Percentiles rank a stretch among this genome's conserved stretches.
Conservation (phyloP, 2,797 vertebrate species). For the Urosaurus nigricauda region DNA sequence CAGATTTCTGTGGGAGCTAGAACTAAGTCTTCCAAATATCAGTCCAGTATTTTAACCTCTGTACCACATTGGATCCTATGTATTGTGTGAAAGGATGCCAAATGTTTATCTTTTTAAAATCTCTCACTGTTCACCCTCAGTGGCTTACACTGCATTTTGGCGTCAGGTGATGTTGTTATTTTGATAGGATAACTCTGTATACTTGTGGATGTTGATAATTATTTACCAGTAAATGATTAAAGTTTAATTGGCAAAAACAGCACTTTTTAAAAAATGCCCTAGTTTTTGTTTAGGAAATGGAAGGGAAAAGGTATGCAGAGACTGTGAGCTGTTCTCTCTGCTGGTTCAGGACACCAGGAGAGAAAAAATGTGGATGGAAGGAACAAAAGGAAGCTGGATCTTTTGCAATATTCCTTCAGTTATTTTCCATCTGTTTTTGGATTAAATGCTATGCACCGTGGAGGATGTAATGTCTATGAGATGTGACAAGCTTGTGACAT, state of each 20-base stretch:
- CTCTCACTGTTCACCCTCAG: too few relatives aligned
- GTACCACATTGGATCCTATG: too few relatives aligned
- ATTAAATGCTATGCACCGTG: accelerated
- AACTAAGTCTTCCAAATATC: too few relatives aligned
- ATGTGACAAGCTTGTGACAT: slow-evolving; percentile 30
- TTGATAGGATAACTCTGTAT: too few relatives aligned
- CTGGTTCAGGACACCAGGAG: not conserved
- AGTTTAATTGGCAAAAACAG: not conserved
- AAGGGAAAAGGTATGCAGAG: not conserved
- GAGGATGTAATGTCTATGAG: not conserved
- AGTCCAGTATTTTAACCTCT: too few relatives aligned
- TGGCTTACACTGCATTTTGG: too few relatives aligned
- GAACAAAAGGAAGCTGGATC: slow-evolving; percentile 6
- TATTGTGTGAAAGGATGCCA: too few relatives aligned
- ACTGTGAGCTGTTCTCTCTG: not conserved
- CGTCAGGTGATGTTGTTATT: too few relatives aligned
- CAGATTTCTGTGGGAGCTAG: too few relatives aligned
- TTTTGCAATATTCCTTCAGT: not conserved
- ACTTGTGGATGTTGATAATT: too few relatives aligned
- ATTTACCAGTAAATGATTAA: not conserved
- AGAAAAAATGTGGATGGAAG: not conserved
- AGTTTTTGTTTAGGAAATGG: slow-evolving; percentile 5
- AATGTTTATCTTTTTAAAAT: too few relatives aligned
- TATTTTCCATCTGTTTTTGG: slow-evolving; percentile 5
- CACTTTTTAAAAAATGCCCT: not conserved